Evolutionary conservation across 2,888 invertebrate genomes (phyloP), one percentile per base, ranked within the genome.

Genomic region (Drosophila limbata): DNA sequence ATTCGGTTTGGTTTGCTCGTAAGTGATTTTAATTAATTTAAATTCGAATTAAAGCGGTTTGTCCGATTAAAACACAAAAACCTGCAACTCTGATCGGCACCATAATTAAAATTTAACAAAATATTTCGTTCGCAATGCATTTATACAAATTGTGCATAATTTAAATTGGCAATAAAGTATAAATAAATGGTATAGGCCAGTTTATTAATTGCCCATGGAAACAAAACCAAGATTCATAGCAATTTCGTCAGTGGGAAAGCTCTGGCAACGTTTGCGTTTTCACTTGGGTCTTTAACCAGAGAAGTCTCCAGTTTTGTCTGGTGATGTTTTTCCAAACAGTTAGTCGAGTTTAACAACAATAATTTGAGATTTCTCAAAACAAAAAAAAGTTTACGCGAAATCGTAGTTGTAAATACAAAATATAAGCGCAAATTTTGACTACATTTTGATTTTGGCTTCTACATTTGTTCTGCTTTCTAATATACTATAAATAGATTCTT

Each of bases 11-110:
- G 69, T 73, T 65, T 51, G 72, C 42, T 64, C 69, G 82, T 76
- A 88, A 86, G 75, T 82, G 85, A 84, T 87, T 86, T 86, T 89
- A 86, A 86, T 86, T 86, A 86, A 89, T 86, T 86, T 86, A 89
- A 87, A 86, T 87, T 70, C 78, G 85, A 87, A 82, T 85, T 86
- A 88, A 86, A 89, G 83, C 73, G 88, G 70, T 84, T 89, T 71
- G 74, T 68, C 56, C 81, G 81, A 81, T 86, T 84, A 87, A 84
- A 81, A 87, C 87, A 79, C 84, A 73, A 86, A 86, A 84, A 83
- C 81, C 79, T 61, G 68, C 70, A 74, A 79, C 71, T 73, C 66
- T 64, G 81, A 73, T 67, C 62, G 72, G 68, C 51, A 52, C 65
- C 67, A 79, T 80, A 88, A 85, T 88, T 85, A 78, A 77, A 85